Percentiles rank a stretch among this genome's conserved stretches.
These are phyloP conservation scores for Drosophila serrata DNA, from an alignment of 1,140 invertebrate species.

Conservation along the genomic window DNA sequence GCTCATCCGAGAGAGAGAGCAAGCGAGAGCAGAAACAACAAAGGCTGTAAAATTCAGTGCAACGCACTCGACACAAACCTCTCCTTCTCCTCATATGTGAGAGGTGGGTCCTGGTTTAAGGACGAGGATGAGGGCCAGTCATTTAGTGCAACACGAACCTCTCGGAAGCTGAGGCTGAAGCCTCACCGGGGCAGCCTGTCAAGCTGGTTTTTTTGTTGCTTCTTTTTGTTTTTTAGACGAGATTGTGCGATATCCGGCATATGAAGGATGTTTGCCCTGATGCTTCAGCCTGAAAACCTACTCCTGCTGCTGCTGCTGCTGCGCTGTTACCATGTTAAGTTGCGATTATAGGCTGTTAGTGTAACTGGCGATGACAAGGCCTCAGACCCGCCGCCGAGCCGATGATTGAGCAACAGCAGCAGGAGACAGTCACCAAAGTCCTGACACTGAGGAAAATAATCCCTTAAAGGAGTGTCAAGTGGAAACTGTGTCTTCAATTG, in stretches of 20 bases:
- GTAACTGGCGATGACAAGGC: constrained; percentile 57
- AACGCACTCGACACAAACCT: constrained; percentile 74
- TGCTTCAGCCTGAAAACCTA: constrained; percentile 50
- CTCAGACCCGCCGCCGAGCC: constrained; percentile 17
- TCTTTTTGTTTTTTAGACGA: constrained; percentile 44
- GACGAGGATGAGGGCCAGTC: constrained; percentile 49
- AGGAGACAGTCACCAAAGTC: constrained; percentile 13
- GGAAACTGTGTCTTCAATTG: no score
- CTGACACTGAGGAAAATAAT: constrained; percentile 10
- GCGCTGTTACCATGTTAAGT: constrained; percentile 76
- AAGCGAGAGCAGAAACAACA: constrained; percentile 58
- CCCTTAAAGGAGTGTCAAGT: no score
- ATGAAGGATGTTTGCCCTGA: constrained; percentile 76
- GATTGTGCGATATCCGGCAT: constrained; percentile 79
- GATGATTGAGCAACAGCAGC: constrained; percentile 56
- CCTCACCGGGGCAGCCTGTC: constrained; percentile 25
- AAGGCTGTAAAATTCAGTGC: constrained; percentile 82
- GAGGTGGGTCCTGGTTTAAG: constrained; percentile 5
- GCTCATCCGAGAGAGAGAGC: constrained; percentile 53
- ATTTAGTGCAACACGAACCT: constrained; percentile 65
- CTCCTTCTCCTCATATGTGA: constrained; percentile 2
- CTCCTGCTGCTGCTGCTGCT: constrained; percentile 11
- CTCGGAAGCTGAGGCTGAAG: constrained; percentile 49
- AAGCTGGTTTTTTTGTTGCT: constrained; percentile 32
- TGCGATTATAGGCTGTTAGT: constrained; percentile 83